phyloP scores from a whole-genome alignment of 2,113 vertebrate species.

The Corydoras sp. region DNA sequence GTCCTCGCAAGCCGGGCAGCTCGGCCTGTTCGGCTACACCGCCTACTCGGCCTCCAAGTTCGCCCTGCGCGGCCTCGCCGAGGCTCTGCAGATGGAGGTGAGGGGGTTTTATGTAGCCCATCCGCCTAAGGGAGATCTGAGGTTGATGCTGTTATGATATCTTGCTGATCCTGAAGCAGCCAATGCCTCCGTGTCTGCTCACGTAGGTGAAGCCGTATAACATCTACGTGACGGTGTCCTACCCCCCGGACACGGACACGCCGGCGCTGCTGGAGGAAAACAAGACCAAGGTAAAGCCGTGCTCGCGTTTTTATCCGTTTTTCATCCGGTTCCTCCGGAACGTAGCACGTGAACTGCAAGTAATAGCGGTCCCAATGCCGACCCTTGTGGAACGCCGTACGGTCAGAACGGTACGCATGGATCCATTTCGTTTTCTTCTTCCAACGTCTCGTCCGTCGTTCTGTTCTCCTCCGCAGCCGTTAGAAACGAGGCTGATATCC shows the following conservation, averaged over 20 bases:
- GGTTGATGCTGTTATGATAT: too few species aligned
- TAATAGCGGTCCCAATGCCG: too few species aligned
- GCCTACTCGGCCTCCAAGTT: slow-evolving; percentile 95
- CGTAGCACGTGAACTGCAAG: too few species aligned
- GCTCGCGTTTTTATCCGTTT: too few species aligned
- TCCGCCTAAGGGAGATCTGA: too few species aligned
- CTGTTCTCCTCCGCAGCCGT: slow-evolving; percentile 63
- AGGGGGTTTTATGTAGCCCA: background rate
- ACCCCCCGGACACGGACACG: slow-evolving; percentile 95
- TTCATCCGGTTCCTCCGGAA: too few species aligned
- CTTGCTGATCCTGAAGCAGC: too few species aligned
- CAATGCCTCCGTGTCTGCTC: too few species aligned
- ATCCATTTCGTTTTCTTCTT: too few species aligned
- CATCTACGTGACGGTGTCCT: slow-evolving; percentile 89
- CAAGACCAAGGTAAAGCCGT: slow-evolving; percentile 78
- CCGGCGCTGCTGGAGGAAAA: slow-evolving; percentile 87
- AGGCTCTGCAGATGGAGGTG: slow-evolving; percentile 97
- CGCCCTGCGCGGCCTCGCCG: slow-evolving; percentile 86
- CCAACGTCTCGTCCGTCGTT: too few species aligned
- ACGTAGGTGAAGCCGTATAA: slow-evolving; percentile 93
- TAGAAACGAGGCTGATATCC: slow-evolving; percentile 91
- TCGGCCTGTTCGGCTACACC: slow-evolving; percentile 88
- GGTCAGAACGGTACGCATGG: too few species aligned
- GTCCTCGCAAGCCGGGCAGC: slow-evolving; percentile 89
- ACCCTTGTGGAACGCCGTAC: too few species aligned